These are phyloP conservation scores for Rhamnusium bicolor DNA, from an alignment of 2,888 invertebrate species.

Conservation along the genomic window DNA sequence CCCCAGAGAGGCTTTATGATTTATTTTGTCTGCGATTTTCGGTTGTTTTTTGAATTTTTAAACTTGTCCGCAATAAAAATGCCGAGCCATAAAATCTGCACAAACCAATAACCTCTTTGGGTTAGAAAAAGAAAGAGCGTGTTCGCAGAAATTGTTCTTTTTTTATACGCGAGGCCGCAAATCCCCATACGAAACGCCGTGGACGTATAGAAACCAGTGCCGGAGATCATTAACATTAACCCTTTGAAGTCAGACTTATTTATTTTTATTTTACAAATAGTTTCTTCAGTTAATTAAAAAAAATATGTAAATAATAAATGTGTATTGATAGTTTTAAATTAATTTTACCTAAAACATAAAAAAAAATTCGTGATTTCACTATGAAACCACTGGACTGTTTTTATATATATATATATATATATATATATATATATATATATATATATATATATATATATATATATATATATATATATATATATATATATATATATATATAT, in stretches of 20 bases:
- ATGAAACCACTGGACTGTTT: too few relatives aligned
- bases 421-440: too few relatives aligned
- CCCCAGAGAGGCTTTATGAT: constrained; percentile 68
- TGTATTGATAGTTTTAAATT: too few relatives aligned
- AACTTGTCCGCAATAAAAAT: constrained; percentile 70
- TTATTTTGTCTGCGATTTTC: constrained; percentile 71
- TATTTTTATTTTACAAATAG: too few relatives aligned
- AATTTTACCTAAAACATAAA: too few relatives aligned
- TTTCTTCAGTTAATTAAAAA: too few relatives aligned
- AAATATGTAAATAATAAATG: too few relatives aligned
- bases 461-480: too few relatives aligned
- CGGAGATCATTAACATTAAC: constrained; percentile 13
- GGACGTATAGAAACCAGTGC: constrained; percentile 44
- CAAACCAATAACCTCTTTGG: constrained; percentile 54
- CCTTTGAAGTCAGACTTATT: neutral
- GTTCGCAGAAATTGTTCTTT: constrained; percentile 54
- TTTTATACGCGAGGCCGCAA: constrained; percentile 46
- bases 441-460: too few relatives aligned
- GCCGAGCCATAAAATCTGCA: constrained; percentile 67
- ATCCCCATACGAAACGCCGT: constrained; percentile 50
- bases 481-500: too few relatives aligned
- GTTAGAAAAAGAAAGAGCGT: constrained; percentile 52
- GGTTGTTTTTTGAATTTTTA: constrained; percentile 71
- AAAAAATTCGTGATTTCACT: too few relatives aligned
- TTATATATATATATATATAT: too few relatives aligned